Evolutionary conservation across 2,797 vertebrate genomes (phyloP).

Genomic region (Poeciliopsis presidionis): DNA sequence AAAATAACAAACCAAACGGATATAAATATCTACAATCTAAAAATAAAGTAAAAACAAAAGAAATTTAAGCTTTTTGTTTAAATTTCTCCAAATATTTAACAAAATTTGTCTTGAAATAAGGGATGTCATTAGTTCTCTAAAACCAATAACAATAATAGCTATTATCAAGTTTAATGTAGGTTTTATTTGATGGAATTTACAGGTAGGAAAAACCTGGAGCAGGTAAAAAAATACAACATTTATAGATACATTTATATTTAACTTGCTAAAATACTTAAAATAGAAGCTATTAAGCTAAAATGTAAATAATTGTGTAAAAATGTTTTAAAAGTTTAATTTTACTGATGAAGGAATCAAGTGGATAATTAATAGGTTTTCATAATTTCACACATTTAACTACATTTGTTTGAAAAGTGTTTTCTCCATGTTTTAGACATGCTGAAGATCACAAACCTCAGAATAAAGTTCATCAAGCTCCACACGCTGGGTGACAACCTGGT

Average conservation of each 20-base stretch:
- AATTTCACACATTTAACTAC: background rate
- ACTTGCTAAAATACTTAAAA: background rate
- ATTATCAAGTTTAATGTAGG: background rate
- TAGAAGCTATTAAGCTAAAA: background rate
- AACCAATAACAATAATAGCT: background rate
- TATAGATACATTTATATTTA: background rate
- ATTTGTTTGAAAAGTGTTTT: background rate
- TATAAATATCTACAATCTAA: too few relatives aligned
- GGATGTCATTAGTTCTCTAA: background rate
- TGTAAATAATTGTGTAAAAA: background rate
- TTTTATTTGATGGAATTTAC: background rate
- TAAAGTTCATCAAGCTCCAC: slow-evolving; percentile 91
- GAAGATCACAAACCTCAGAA: slow-evolving; percentile 94
- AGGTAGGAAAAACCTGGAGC: background rate
- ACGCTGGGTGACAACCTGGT: slow-evolving; percentile 93
- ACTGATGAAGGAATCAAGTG: background rate
- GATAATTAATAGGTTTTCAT: background rate
- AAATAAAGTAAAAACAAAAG: too few relatives aligned
- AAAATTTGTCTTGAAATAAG: too few relatives aligned
- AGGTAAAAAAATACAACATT: background rate
- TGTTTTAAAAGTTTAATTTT: background rate
- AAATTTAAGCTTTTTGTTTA: too few relatives aligned
- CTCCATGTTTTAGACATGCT: slow-evolving; percentile 84
- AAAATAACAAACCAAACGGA: too few relatives aligned
- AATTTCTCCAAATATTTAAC: too few relatives aligned